Conservation (phyloP, 2,888 invertebrate genomes). For the Galerucella pusilla region DNA sequence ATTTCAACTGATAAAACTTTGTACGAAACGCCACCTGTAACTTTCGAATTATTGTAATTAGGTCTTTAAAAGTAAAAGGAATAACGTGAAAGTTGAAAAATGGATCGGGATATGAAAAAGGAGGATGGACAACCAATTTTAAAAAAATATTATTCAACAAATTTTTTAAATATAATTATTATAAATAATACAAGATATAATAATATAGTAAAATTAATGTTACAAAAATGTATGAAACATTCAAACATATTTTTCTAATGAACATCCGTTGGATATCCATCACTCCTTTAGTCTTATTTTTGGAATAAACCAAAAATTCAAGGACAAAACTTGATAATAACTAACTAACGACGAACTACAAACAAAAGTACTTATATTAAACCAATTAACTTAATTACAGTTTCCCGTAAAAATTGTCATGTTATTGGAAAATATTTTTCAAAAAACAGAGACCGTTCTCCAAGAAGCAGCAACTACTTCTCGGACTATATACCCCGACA, state of each 20-base stretch:
- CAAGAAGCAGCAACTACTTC: too few relatives aligned
- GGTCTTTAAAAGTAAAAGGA: too few relatives aligned
- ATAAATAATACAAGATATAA: background rate
- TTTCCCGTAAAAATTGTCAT: too few relatives aligned
- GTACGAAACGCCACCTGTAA: too few relatives aligned
- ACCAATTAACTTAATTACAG: too few relatives aligned
- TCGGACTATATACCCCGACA: too few relatives aligned
- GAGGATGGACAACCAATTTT: background rate
- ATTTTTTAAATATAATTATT: background rate
- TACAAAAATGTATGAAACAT: background rate
- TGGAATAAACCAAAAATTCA: background rate
- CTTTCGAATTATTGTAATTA: too few relatives aligned
- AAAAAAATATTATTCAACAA: background rate
- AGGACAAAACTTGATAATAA: background rate
- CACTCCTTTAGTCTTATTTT: background rate
- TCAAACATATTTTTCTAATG: background rate
- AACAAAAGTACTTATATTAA: too few relatives aligned
- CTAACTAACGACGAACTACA: too few relatives aligned
- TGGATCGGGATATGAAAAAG: conserved; percentile 1
- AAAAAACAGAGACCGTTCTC: too few relatives aligned
- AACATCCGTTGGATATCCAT: background rate
- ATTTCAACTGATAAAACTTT: too few relatives aligned
- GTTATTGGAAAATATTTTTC: too few relatives aligned
- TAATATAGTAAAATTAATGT: background rate
- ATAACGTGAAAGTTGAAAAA: background rate